Percentiles rank a stretch among this genome's conserved stretches.
Evolutionary conservation across 1,140 invertebrate species (phyloP).

Genomic region (Brachionus manjavacas): DNA sequence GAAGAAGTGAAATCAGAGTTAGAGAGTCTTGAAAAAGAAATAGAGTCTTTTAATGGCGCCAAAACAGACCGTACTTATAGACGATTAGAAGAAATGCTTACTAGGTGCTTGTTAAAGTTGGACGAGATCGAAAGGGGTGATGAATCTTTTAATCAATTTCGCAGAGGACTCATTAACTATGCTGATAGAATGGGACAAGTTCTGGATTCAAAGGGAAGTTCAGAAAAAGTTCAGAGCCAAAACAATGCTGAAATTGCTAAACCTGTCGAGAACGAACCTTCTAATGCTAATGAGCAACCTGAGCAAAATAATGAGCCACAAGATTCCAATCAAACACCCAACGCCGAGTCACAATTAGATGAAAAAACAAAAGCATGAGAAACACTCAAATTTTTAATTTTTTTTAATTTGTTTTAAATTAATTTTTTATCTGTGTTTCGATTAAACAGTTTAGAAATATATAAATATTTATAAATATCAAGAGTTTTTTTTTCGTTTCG

Average conservation of each 20-base stretch:
- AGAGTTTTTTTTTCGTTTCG: neutral
- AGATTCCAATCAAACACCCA: neutral
- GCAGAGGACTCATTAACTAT: constrained; percentile 3
- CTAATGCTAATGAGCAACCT: neutral
- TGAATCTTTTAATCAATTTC: constrained; percentile 4
- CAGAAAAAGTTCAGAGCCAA: neutral
- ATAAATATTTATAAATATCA: constrained; percentile 9
- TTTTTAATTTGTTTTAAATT: constrained; percentile 6
- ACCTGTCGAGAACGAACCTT: neutral
- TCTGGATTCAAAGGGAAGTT: neutral
- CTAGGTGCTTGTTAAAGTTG: constrained; percentile 17
- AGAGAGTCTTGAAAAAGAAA: constrained; percentile 31
- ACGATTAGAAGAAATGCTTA: neutral
- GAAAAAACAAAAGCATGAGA: neutral
- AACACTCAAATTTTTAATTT: neutral
- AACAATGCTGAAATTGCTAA: neutral
- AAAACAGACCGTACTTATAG: neutral
- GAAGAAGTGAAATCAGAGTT: constrained; percentile 1
- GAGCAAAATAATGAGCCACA: neutral
- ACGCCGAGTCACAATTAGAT: neutral
- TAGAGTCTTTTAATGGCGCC: neutral
- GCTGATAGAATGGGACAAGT: neutral
- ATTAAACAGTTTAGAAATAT: constrained; percentile 1
- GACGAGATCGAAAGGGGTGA: constrained; percentile 26
- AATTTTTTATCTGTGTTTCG: constrained; percentile 6